These are phyloP conservation scores for Nematostella vectensis DNA, from an alignment of 92 coral and sea anemone species.

Conservation along the genomic window DNA sequence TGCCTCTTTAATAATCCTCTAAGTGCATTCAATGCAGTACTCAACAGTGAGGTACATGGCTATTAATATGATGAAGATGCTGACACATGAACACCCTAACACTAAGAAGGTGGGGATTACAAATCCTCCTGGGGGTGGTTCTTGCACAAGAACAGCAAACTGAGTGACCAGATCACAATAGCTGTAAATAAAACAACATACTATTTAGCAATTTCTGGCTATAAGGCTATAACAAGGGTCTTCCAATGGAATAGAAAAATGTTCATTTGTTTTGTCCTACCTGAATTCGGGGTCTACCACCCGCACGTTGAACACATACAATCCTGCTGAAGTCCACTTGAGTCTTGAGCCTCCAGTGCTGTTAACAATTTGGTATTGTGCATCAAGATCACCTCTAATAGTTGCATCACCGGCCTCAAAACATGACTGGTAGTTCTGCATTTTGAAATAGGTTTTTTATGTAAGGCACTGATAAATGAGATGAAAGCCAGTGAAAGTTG, in stretches of 20 bases:
- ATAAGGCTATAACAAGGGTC: not conserved
- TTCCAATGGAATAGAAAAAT: not conserved
- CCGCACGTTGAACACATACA: slow-evolving; percentile 62
- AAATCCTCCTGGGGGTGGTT: slow-evolving; percentile 8
- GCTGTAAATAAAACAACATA: slow-evolving; percentile 28
- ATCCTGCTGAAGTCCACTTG: slow-evolving; percentile 57
- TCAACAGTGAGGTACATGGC: slow-evolving; percentile 20
- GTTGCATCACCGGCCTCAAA: slow-evolving; percentile 22
- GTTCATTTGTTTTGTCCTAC: slow-evolving; percentile 13
- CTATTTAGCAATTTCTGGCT: too few species aligned
- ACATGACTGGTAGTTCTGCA: slow-evolving; percentile 71
- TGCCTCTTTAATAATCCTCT: not conserved
- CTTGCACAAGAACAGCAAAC: slow-evolving; percentile 75
- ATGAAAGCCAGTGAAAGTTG: too few species aligned
- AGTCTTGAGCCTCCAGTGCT: slow-evolving; percentile 55
- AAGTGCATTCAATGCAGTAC: slow-evolving; percentile 9
- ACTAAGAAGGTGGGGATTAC: slow-evolving; percentile 74
- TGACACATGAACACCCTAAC: slow-evolving; percentile 67
- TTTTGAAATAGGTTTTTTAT: not conserved
- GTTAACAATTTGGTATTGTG: slow-evolving; percentile 72
- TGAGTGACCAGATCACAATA: slow-evolving; percentile 71
- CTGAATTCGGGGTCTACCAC: slow-evolving; percentile 76
- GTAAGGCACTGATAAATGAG: too few species aligned
- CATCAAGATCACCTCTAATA: slow-evolving; percentile 20
- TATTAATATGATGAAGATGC: slow-evolving; percentile 20